Evolutionary conservation across 2,797 vertebrate species (phyloP), one percentile per base, ranked within the genome.

Genomic region (Hemibagrus guttatus): DNA sequence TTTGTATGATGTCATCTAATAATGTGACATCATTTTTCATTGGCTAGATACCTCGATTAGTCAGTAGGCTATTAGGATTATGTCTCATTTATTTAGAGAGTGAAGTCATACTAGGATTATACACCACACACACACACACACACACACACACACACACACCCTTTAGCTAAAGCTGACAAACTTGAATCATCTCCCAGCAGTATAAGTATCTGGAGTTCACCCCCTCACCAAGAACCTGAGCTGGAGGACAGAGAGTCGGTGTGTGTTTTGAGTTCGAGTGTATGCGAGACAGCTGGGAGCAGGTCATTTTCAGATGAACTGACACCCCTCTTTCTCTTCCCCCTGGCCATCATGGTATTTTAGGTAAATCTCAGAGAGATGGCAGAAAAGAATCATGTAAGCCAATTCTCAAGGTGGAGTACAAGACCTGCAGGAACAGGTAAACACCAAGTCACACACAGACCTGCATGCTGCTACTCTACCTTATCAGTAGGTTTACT

Each of bases 371-470:
- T 93, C 97, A 97, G 88, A 97, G 95, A 94, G 98, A 99, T 87
- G 97, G 97, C n/a, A 98, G 95, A 93, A 99, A 99, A 91, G 98
- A 99, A 89, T 96, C 98, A 0, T 99, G 98, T 94, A 99, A 99
- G 94, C 98, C 98, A 8, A 99, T 99, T 88, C 96, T 99, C 86
- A 99, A 99, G 95, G 98, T 98, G 89, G 98, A 99, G 88, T 98
- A 98, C 93, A 99, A 98, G 93, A 99, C 97, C 42, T 96, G 96
- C 90, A 98, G 96, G 93, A 98, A 89, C 94, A 99, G 96, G 98
- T 98, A 91, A 90, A 84, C 39, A 46, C 56, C 71, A n/a, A 68
- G 61, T 64, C 69, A 85, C 84, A 71, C 69, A 88, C 35, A 66
- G 19, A 82, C 58, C 42, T 28, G 80, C 74, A 63, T 74, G 56